phyloP scores from a whole-genome alignment of 2,113 vertebrate genomes.

The Syngnathus floridae region DNA sequence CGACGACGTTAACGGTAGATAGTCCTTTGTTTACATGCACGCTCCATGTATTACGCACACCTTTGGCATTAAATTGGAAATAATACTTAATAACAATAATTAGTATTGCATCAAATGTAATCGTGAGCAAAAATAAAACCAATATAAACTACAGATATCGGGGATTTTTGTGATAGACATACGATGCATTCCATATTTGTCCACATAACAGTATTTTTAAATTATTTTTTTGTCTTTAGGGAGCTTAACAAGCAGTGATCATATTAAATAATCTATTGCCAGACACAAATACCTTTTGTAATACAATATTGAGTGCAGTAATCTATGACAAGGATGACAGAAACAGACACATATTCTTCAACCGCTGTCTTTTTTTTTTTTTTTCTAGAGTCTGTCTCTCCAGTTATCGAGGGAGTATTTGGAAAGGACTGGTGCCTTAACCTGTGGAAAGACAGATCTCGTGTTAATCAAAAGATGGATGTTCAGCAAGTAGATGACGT shows the following conservation, averaged over 20 bases:
- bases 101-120: background rate
- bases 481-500: background rate
- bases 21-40: conserved; percentile 7
- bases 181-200: too few species aligned
- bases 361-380: background rate
- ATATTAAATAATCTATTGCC: too few species aligned
- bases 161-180: too few species aligned
- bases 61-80: background rate
- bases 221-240: too few species aligned
- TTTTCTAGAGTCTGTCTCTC: conserved; percentile 19
- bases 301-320: background rate
- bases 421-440: conserved; percentile 68
- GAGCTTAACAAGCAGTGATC: too few species aligned
- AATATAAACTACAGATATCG: too few species aligned
- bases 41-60: background rate
- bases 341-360: background rate
- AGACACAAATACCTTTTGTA: background rate
- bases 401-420: conserved; percentile 64
- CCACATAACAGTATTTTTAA: too few species aligned
- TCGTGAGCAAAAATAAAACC: too few species aligned
- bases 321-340: background rate
- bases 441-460: conserved; percentile 60
- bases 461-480: conserved; percentile 19
- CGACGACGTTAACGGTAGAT: conserved; percentile 21
- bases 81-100: background rate